These are phyloP conservation scores for Drosophila mimetica DNA, from an alignment of 2,888 invertebrate species.

Conservation along the genomic window DNA sequence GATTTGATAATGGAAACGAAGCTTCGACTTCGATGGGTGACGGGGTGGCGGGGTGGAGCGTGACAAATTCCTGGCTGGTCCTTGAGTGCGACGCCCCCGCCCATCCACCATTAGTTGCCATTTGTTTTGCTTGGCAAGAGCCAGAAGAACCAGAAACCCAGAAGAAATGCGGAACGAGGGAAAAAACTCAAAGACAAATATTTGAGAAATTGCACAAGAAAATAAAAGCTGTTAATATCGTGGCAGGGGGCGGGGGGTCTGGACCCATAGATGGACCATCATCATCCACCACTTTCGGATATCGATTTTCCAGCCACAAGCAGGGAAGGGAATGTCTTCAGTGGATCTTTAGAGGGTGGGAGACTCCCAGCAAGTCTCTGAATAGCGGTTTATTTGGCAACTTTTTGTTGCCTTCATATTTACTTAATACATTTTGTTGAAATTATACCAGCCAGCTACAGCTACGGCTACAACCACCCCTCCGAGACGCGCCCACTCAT, in stretches of 20 bases:
- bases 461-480: constrained; percentile 37
- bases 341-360: neutral
- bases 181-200: constrained; percentile 58
- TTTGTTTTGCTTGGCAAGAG: constrained; percentile 60
- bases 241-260: constrained; percentile 4
- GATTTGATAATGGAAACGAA: constrained; percentile 72
- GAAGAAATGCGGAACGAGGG: constrained; percentile 13
- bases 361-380: constrained; percentile 7
- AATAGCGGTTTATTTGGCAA: constrained; percentile 59
- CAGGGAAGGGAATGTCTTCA: neutral
- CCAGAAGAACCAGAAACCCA: constrained; percentile 14
- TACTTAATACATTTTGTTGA: constrained; percentile 79
- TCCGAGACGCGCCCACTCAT: constrained; percentile 52
- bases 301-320: constrained; percentile 59
- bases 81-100: constrained; percentile 39
- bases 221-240: constrained; percentile 63
- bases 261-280: constrained; percentile 21
- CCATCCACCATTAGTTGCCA: constrained; percentile 61
- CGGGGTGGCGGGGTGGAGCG: constrained; percentile 33
- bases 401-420: constrained; percentile 66
- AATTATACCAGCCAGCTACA: constrained; percentile 56
- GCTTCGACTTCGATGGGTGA: constrained; percentile 9
- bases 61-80: constrained; percentile 67
- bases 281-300: constrained; percentile 57
- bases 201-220: constrained; percentile 73